These are phyloP conservation scores for Idaea biselata DNA, from an alignment of 2,888 invertebrate genomes.

Conservation along the genomic window DNA sequence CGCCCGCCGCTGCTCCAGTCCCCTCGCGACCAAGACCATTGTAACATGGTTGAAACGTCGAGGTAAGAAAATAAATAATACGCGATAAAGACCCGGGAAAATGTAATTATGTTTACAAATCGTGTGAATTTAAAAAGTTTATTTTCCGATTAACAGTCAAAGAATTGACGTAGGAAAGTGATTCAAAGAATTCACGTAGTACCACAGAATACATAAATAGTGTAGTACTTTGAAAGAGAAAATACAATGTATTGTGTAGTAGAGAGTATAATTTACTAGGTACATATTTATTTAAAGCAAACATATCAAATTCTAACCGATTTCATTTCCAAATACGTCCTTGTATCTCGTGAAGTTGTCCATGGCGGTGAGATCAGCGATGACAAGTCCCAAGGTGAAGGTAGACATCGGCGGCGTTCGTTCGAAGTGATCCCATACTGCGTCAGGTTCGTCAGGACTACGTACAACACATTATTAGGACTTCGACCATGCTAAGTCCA, in stretches of 20 bases:
- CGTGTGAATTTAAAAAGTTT: too few species aligned
- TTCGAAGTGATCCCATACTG: constrained; percentile 85
- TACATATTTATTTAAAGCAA: too few species aligned
- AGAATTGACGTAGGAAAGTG: too few species aligned
- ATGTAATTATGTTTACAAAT: too few species aligned
- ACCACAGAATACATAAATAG: too few species aligned
- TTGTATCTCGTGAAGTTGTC: constrained; percentile 48
- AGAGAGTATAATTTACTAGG: neutral
- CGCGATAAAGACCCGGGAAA: too few species aligned
- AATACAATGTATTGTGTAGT: neutral
- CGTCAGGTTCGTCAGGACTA: constrained; percentile 79
- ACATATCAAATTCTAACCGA: constrained; percentile 40
- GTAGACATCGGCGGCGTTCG: constrained; percentile 88
- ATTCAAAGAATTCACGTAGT: too few species aligned
- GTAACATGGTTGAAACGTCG: too few species aligned
- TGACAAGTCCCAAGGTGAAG: constrained; percentile 86
- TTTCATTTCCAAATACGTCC: constrained; percentile 53
- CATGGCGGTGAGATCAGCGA: constrained; percentile 82
- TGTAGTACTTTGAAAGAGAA: neutral
- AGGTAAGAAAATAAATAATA: too few species aligned
- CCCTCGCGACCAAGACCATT: too few species aligned
- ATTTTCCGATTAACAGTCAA: too few species aligned
- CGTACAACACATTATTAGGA: neutral
- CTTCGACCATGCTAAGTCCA: neutral
- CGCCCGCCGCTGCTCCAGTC: too few species aligned